Evolutionary conservation across 2,797 vertebrate genomes (phyloP).

Genomic region (Glossophaga mutica): DNA sequence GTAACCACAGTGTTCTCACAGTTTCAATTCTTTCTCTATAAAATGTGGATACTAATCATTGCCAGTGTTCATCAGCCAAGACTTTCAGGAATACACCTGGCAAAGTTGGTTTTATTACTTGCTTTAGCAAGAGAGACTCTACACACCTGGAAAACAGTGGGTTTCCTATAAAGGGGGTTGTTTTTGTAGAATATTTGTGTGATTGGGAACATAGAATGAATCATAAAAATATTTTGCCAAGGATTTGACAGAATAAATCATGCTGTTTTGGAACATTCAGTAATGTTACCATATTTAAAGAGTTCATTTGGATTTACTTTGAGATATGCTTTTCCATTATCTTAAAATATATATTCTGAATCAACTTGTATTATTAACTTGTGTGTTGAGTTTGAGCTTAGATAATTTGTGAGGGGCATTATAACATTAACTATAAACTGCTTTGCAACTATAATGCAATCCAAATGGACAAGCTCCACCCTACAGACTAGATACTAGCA

Average conservation of each 20-base stretch:
- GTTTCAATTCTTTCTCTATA: background rate
- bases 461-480: background rate
- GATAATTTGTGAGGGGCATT: background rate
- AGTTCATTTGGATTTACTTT: background rate
- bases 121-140: background rate
- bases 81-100: background rate
- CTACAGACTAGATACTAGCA: background rate
- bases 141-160: background rate
- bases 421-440: background rate
- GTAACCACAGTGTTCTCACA: background rate
- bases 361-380: background rate
- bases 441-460: background rate
- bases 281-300: background rate
- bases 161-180: background rate
- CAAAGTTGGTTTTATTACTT: background rate
- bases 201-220: background rate
- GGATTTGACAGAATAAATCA: background rate
- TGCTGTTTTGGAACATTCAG: background rate
- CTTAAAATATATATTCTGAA: background rate
- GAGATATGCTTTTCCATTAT: background rate
- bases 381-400: background rate
- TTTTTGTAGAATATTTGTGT: background rate
- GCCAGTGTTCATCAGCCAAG: background rate
- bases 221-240: background rate
- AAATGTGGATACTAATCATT: background rate